Evolutionary conservation across 1,140 invertebrate genomes (phyloP).

Genomic region (Camponotus vicinus): DNA sequence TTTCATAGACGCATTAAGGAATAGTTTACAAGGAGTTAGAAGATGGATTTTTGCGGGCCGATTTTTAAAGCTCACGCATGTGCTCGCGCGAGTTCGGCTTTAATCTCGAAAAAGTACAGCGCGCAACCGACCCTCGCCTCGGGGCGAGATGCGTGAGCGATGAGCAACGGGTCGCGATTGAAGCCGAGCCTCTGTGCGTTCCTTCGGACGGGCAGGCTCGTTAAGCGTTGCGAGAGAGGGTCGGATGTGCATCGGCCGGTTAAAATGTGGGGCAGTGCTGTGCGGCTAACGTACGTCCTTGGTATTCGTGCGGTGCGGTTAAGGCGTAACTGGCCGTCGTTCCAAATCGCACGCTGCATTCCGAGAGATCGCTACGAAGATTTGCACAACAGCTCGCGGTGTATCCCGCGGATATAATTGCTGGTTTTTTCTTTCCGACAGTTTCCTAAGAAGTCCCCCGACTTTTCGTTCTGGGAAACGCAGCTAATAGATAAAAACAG

Average conservation of each 20-base stretch:
- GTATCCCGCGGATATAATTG: not conserved
- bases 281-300: slow-evolving; percentile 69
- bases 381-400: not conserved
- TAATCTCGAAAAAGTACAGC: slow-evolving; percentile 51
- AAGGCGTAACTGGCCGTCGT: slow-evolving; percentile 51
- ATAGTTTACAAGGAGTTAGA: not conserved
- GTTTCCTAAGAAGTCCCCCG: not conserved
- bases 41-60: not conserved
- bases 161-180: slow-evolving; percentile 65
- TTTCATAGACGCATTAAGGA: not conserved
- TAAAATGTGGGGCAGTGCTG: slow-evolving; percentile 73
- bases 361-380: slow-evolving; percentile 8
- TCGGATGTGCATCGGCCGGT: slow-evolving; percentile 69
- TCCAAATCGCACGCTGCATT: slow-evolving; percentile 12
- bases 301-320: slow-evolving; percentile 64
- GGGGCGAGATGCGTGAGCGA: slow-evolving; percentile 52
- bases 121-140: slow-evolving; percentile 39
- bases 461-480: not conserved
- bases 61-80: slow-evolving; percentile 25
- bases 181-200: slow-evolving; percentile 51
- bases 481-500: not conserved
- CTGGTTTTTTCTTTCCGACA: not conserved
- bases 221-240: slow-evolving; percentile 64
- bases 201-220: slow-evolving; percentile 55
- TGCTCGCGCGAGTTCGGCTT: slow-evolving; percentile 41